A percentile compares a stretch with the other conserved stretches of the same genome.
Conservation (phyloP, 2,888 invertebrate species). For the Trissolcus japonicus region DNA sequence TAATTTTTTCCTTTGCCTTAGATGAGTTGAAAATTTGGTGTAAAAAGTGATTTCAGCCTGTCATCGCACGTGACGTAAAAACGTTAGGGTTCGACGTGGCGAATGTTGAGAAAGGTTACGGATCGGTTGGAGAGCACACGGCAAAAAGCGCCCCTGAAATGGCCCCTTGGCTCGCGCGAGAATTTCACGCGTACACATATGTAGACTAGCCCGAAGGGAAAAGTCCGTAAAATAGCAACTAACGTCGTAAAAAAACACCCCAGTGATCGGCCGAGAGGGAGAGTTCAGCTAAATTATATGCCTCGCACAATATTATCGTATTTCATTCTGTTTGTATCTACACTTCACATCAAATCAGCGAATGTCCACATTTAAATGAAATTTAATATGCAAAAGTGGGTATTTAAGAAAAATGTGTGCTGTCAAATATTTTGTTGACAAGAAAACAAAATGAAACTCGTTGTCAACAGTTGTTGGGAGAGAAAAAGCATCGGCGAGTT, state of each 20-base stretch:
- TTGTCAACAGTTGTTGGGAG: background rate
- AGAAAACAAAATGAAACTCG: too few species aligned
- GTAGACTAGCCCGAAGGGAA: conserved; percentile 50
- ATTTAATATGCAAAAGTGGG: too few species aligned
- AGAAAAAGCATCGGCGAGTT: background rate
- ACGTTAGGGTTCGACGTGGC: conserved; percentile 53
- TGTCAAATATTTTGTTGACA: too few species aligned
- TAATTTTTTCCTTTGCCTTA: too few species aligned
- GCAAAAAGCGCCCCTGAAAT: conserved; percentile 73
- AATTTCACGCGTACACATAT: conserved; percentile 61
- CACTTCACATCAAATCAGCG: background rate
- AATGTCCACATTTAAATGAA: background rate
- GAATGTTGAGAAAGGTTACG: conserved; percentile 67
- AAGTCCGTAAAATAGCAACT: conserved; percentile 30
- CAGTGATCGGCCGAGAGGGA: conserved; percentile 7
- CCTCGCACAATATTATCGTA: conserved; percentile 15
- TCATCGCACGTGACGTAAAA: conserved; percentile 51
- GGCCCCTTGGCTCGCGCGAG: conserved; percentile 66
- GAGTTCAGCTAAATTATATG: conserved; percentile 20
- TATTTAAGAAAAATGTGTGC: too few species aligned
- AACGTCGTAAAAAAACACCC: conserved; percentile 33
- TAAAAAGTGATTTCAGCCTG: conserved; percentile 17
- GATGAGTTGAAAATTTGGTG: too few species aligned
- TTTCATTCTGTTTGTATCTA: conserved; percentile 3
- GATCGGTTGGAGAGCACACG: conserved; percentile 38